Percentiles rank a stretch among this genome's conserved stretches.
phyloP scores from a whole-genome alignment of 2,797 vertebrate genomes.

The Aulostomus chinensis region DNA sequence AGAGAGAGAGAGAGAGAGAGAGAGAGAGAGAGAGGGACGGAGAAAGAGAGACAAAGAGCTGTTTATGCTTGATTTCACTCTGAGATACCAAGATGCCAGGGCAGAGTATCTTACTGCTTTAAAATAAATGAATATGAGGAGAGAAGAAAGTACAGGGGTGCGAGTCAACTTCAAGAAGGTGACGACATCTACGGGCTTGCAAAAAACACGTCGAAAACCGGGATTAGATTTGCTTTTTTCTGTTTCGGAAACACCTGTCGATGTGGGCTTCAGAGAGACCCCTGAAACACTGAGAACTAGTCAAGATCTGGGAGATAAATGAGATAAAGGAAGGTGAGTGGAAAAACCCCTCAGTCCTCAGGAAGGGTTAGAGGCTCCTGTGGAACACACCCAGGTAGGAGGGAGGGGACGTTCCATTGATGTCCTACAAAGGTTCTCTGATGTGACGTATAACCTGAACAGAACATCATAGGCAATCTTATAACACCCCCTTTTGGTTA shows the following conservation, averaged over 20 bases:
- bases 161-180: not conserved
- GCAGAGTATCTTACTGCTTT: conserved; percentile 1
- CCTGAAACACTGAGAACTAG: not conserved
- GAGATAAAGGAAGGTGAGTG: too few species aligned
- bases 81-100: conserved; percentile 9
- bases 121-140: conserved; percentile 25
- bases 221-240: conserved; percentile 5
- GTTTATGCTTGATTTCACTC: conserved; percentile 23
- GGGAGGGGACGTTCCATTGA: too few species aligned
- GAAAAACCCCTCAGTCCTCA: too few species aligned
- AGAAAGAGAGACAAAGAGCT: too few species aligned
- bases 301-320: conserved; percentile 23
- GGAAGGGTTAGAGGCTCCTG: conserved; percentile 11
- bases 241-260: conserved; percentile 11
- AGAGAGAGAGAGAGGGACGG: too few species aligned
- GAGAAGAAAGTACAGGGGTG: not conserved
- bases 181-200: too few species aligned
- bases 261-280: not conserved
- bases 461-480: too few species aligned
- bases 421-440: conserved; percentile 4
- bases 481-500: too few species aligned
- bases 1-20: too few species aligned
- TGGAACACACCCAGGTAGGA: too few species aligned
- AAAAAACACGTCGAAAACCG: not conserved
- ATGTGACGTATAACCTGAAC: too few species aligned